Conservation (phyloP, 2,888 invertebrate genomes). For the Miltochrista miniata region DNA sequence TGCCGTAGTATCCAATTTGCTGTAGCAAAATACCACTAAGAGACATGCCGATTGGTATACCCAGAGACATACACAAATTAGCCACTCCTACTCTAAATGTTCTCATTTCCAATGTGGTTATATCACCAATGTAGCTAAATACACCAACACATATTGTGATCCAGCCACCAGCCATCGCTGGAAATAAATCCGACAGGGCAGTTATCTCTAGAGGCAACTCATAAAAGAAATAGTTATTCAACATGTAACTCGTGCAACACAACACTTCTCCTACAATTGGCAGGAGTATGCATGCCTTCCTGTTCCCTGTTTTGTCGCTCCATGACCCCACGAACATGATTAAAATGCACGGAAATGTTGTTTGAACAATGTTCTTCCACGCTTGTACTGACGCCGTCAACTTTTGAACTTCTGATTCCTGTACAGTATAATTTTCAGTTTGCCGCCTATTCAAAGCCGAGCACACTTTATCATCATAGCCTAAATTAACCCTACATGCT, state of each 20-base stretch:
- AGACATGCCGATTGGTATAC: constrained; percentile 84
- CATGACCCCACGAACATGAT: constrained; percentile 85
- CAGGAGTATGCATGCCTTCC: constrained; percentile 84
- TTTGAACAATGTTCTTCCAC: constrained; percentile 84
- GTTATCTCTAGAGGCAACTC: constrained; percentile 83
- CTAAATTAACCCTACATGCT: constrained; percentile 92
- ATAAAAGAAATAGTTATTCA: constrained; percentile 84
- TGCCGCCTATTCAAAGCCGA: constrained; percentile 88
- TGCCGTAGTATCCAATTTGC: constrained; percentile 78
- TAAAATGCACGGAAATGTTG: constrained; percentile 81
- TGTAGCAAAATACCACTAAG: constrained; percentile 81
- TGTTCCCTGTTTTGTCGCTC: constrained; percentile 84
- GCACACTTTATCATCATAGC: constrained; percentile 88
- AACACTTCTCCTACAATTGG: constrained; percentile 83
- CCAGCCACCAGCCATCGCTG: constrained; percentile 83
- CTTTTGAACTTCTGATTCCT: constrained; percentile 86
- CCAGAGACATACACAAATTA: constrained; percentile 85
- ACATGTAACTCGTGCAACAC: constrained; percentile 76
- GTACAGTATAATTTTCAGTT: constrained; percentile 86
- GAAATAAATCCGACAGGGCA: constrained; percentile 81
- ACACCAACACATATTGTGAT: constrained; percentile 84
- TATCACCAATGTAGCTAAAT: constrained; percentile 86
- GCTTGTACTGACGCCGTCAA: constrained; percentile 82
- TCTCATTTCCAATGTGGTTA: constrained; percentile 83
- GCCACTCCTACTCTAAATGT: constrained; percentile 85